Evolutionary conservation across 2,113 vertebrate genomes (phyloP).

Genomic region (Perca schrenkii): DNA sequence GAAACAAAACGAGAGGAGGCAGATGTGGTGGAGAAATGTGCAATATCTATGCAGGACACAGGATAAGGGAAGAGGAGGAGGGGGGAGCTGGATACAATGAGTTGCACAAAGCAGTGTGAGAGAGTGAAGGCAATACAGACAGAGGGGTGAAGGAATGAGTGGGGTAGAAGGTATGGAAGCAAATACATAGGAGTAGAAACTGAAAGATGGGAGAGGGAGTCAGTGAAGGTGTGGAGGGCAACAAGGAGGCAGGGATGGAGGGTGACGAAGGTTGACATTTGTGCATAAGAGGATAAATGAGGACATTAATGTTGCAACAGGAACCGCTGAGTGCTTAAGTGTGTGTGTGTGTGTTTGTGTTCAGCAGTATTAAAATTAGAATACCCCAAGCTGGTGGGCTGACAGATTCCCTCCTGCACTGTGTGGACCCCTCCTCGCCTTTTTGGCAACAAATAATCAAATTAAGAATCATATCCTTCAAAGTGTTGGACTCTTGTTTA

Average conservation of each 20-base stretch:
- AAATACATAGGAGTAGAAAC: slow-evolving; percentile 63
- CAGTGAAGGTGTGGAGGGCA: slow-evolving; percentile 61
- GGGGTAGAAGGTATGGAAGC: slow-evolving; percentile 46
- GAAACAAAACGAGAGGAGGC: slow-evolving; percentile 42
- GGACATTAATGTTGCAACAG: slow-evolving; percentile 83
- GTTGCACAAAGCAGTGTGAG: slow-evolving; percentile 21
- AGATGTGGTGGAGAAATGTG: slow-evolving; percentile 60
- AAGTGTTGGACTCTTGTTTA: slow-evolving; percentile 40
- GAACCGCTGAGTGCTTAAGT: slow-evolving; percentile 64
- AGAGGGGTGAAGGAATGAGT: slow-evolving; percentile 39
- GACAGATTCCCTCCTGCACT: background rate
- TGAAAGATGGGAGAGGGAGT: slow-evolving; percentile 20
- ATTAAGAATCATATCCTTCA: slow-evolving; percentile 38
- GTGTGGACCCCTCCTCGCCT: background rate
- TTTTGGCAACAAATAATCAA: slow-evolving; percentile 32
- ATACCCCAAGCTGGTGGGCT: slow-evolving; percentile 20
- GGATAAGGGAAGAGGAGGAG: background rate
- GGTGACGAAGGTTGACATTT: slow-evolving; percentile 82
- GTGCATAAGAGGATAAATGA: slow-evolving; percentile 80
- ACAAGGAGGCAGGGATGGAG: slow-evolving; percentile 48
- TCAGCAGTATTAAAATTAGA: slow-evolving; percentile 63
- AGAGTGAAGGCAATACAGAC: slow-evolving; percentile 49
- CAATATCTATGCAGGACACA: slow-evolving; percentile 63
- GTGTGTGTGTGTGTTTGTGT: slow-evolving; percentile 44
- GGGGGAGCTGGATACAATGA: slow-evolving; percentile 27